A percentile compares a stretch with the other conserved stretches of the same genome.
Evolutionary conservation across 2,888 invertebrate species (phyloP).

Genomic region (Glomeris marginata): DNA sequence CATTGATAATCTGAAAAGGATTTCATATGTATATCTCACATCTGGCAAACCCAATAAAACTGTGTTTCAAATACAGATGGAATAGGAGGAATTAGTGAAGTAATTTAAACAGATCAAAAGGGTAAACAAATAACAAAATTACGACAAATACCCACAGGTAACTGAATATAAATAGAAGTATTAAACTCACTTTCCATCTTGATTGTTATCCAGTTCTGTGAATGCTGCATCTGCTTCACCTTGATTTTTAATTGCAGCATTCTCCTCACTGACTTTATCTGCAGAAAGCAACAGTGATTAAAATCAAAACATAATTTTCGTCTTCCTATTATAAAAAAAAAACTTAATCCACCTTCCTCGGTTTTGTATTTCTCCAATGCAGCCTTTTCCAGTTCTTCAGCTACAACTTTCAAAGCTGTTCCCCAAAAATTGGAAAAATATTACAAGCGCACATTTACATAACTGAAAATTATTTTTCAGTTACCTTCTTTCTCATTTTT

Average conservation of each 20-base stretch:
- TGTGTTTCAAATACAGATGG: no score
- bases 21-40: no score
- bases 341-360: conserved; percentile 36
- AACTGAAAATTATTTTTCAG: background rate
- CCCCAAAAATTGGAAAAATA: conserved; percentile 7
- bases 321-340: conserved; percentile 31
- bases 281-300: no score
- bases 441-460: conserved; percentile 5
- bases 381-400: conserved; percentile 55
- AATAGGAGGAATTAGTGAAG: no score
- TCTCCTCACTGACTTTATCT: conserved; percentile 37
- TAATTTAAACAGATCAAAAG: no score
- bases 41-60: no score
- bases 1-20: conserved; percentile 39
- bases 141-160: background rate
- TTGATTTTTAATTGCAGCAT: conserved; percentile 22
- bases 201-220: conserved; percentile 59
- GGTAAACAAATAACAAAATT: background rate
- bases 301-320: no score
- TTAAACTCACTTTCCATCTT: conserved; percentile 42
- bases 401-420: conserved; percentile 43
- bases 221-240: conserved; percentile 41
- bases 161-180: background rate
- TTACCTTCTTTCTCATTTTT: conserved; percentile 48
- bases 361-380: conserved; percentile 60